Evolutionary conservation across 2,888 invertebrate genomes (phyloP).

Genomic region (Dryomyza anilis): DNA sequence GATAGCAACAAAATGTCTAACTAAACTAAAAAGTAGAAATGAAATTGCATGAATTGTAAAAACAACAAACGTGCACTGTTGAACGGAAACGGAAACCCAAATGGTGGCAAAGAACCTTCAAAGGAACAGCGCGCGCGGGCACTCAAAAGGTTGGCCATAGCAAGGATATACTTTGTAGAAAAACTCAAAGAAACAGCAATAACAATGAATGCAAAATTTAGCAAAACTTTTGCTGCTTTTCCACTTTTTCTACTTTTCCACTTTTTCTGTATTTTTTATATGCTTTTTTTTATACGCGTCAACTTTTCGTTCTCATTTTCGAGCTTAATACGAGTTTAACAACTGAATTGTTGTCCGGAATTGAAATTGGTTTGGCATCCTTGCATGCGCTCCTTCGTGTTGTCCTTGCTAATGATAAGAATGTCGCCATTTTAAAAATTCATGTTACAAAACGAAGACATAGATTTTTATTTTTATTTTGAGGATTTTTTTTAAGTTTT

Average conservation of each 20-base stretch:
- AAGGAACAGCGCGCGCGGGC: background rate
- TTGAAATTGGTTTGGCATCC: background rate
- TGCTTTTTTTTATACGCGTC: background rate
- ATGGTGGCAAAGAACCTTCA: background rate
- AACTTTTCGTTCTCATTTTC: background rate
- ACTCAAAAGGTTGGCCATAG: background rate
- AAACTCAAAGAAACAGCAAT: background rate
- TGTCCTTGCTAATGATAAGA: too few relatives aligned
- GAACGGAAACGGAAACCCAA: conserved; percentile 1
- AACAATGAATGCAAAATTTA: background rate
- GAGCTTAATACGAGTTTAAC: background rate
- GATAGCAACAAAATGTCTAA: background rate
- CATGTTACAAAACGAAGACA: too few relatives aligned
- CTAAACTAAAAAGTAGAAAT: background rate
- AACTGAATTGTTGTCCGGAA: background rate
- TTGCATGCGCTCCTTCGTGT: background rate
- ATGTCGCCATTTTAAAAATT: too few relatives aligned
- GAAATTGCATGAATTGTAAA: background rate
- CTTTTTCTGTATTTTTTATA: background rate
- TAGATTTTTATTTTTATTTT: too few relatives aligned
- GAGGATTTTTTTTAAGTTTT: too few relatives aligned
- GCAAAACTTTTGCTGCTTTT: background rate
- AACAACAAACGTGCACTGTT: background rate
- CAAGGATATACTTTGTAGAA: background rate
- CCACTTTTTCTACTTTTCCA: background rate